Percentiles rank a stretch among this genome's conserved stretches.
Evolutionary conservation across 2,797 vertebrate species (phyloP).

Genomic region (Xenentodon cancila): DNA sequence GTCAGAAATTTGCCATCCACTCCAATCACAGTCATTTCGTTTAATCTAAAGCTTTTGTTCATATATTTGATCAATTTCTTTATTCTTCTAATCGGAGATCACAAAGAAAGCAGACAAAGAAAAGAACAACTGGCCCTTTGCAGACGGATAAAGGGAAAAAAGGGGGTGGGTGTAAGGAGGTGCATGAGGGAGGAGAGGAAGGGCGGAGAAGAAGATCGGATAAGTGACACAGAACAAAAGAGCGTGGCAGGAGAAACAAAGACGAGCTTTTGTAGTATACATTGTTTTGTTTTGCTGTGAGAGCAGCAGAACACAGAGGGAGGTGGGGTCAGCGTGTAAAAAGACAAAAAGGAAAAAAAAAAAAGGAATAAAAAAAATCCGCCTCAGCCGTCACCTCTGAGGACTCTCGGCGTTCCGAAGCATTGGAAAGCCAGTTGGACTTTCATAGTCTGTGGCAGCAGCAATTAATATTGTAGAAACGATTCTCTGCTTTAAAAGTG

Average conservation of each 20-base stretch:
- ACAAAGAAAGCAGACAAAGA: slow-evolving; percentile 66
- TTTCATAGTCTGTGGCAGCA: too few relatives aligned
- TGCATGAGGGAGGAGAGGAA: slow-evolving; percentile 2
- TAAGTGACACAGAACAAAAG: slow-evolving; percentile 42
- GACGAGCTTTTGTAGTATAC: slow-evolving; percentile 41
- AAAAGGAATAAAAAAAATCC: slow-evolving; percentile 31
- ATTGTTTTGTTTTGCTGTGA: slow-evolving; percentile 42
- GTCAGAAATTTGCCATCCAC: background rate
- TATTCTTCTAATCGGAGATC: slow-evolving; percentile 51
- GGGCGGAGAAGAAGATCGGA: slow-evolving; percentile 26
- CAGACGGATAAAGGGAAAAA: slow-evolving; percentile 21
- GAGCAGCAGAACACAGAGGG: slow-evolving; percentile 29
- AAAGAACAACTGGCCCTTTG: slow-evolving; percentile 42
- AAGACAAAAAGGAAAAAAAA: slow-evolving; percentile 19
- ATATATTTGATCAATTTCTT: slow-evolving; percentile 34
- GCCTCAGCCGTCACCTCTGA: slow-evolving; percentile 25
- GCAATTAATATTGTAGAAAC: too few relatives aligned
- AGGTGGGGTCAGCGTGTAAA: slow-evolving; percentile 44
- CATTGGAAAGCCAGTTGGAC: background rate
- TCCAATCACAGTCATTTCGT: slow-evolving; percentile 26
- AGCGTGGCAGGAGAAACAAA: slow-evolving; percentile 59
- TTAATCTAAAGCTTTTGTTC: slow-evolving; percentile 33
- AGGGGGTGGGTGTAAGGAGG: slow-evolving; percentile 2
- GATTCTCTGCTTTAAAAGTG: too few relatives aligned
- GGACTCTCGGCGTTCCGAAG: slow-evolving; percentile 39